Evolutionary conservation across 2,888 invertebrate genomes (phyloP).

Genomic region (Nomada goodeniana): DNA sequence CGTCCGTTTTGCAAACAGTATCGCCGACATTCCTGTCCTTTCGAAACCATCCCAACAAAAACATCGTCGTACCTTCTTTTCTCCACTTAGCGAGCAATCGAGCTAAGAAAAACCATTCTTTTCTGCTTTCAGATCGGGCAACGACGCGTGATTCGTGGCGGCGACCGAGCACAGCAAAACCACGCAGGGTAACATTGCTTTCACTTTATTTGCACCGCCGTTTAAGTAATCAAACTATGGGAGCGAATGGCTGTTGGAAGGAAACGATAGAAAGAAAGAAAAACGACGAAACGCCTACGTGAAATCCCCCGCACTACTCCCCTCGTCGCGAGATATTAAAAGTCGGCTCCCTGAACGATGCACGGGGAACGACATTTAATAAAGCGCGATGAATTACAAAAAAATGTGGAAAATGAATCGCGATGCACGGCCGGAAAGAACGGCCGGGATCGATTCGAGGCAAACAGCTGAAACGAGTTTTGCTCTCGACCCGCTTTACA

Average conservation of each 20-base stretch:
- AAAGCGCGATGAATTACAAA: background rate
- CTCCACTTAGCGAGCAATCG: background rate
- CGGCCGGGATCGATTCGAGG: background rate
- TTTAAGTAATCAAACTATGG: background rate
- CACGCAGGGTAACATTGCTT: conserved; percentile 56
- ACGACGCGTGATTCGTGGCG: conserved; percentile 18
- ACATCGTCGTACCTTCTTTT: background rate
- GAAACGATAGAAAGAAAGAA: too few relatives aligned
- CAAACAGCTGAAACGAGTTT: conserved; percentile 37
- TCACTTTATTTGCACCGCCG: conserved; percentile 32
- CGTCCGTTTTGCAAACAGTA: too few relatives aligned
- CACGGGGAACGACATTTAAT: background rate
- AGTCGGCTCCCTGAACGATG: conserved; percentile 11
- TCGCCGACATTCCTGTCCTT: too few relatives aligned
- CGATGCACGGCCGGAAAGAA: background rate
- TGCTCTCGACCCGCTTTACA: conserved; percentile 16
- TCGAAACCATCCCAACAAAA: too few relatives aligned
- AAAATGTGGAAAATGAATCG: background rate
- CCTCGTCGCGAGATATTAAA: background rate
- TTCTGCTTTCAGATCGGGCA: conserved; percentile 43
- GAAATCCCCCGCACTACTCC: background rate
- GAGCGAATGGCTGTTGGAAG: too few relatives aligned
- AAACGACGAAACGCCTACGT: too few relatives aligned
- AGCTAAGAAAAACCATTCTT: conserved; percentile 7
- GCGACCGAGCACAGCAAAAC: conserved; percentile 31